These are phyloP conservation scores for Parauchenoglanis ngamensis DNA, from an alignment of 2,797 vertebrate genomes.

Conservation along the genomic window DNA sequence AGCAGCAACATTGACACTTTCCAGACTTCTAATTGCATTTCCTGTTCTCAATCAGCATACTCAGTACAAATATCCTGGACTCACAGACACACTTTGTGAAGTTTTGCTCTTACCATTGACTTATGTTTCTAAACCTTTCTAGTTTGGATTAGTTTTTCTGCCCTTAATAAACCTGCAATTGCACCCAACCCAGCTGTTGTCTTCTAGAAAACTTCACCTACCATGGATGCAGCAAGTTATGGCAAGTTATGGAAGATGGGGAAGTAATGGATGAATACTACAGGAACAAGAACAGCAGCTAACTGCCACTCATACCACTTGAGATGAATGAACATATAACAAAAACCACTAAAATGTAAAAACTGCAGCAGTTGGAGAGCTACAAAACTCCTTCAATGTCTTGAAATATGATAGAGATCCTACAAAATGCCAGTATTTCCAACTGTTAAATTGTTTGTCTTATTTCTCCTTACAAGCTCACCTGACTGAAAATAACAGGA, in stretches of 20 bases:
- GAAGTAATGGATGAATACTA: background rate
- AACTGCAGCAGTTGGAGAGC: too few species aligned
- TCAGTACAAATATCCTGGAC: background rate
- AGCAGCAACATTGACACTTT: background rate
- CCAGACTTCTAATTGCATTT: background rate
- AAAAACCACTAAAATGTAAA: background rate
- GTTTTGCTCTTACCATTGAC: background rate
- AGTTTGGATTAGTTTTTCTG: background rate
- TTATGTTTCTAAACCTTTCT: background rate
- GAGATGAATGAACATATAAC: background rate
- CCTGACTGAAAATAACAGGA: background rate
- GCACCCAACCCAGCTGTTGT: background rate
- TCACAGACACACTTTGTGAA: background rate
- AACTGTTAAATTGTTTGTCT: background rate
- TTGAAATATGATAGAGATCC: background rate
- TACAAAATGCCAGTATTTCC: background rate
- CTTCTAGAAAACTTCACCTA: background rate
- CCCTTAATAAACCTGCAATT: background rate
- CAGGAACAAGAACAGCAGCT: background rate
- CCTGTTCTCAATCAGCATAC: background rate
- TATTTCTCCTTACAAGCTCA: background rate
- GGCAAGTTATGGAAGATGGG: background rate
- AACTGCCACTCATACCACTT: background rate
- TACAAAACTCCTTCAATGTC: background rate
- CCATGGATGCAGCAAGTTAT: background rate